Evolutionary conservation across 2,888 invertebrate genomes (phyloP).

Genomic region (Nephrotoma guestfalica): DNA sequence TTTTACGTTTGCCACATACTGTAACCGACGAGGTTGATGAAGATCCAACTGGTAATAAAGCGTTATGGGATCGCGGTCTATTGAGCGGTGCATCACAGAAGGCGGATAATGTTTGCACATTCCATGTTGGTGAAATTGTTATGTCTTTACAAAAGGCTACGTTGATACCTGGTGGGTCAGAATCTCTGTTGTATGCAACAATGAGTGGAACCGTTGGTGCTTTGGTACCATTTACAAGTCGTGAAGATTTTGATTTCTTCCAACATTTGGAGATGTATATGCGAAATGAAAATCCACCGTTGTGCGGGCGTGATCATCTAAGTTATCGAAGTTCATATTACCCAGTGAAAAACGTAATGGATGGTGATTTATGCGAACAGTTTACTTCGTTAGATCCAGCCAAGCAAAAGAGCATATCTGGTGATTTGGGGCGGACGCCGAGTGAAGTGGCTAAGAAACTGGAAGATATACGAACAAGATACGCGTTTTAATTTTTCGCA

Average conservation of each 20-base stretch:
- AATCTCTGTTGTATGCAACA: slow-evolving; percentile 92
- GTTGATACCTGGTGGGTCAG: slow-evolving; percentile 92
- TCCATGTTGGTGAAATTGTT: slow-evolving; percentile 92
- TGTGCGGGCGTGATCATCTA: slow-evolving; percentile 95
- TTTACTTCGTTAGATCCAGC: slow-evolving; percentile 87
- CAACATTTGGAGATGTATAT: slow-evolving; percentile 99
- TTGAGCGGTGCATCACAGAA: slow-evolving; percentile 97
- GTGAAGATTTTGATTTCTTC: slow-evolving; percentile 98
- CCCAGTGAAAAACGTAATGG: slow-evolving; percentile 95
- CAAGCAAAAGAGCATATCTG: slow-evolving; percentile 90
- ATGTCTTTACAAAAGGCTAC: slow-evolving; percentile 94
- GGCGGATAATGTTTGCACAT: slow-evolving; percentile 80
- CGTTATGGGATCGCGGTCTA: slow-evolving; percentile 87
- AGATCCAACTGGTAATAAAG: slow-evolving; percentile 97
- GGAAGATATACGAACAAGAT: slow-evolving; percentile 96
- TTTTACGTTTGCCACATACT: slow-evolving; percentile 78
- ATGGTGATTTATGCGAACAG: slow-evolving; percentile 98
- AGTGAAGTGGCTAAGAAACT: slow-evolving; percentile 97
- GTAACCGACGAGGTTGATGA: slow-evolving; percentile 97
- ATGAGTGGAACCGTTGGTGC: slow-evolving; percentile 89
- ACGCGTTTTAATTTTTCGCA: slow-evolving; percentile 66
- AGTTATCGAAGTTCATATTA: slow-evolving; percentile 95
- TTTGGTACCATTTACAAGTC: slow-evolving; percentile 83
- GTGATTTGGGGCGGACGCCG: slow-evolving; percentile 87
- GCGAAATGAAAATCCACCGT: slow-evolving; percentile 89